Evolutionary conservation across 2,113 vertebrate species (phyloP).

Genomic region (Callipepla californica): DNA sequence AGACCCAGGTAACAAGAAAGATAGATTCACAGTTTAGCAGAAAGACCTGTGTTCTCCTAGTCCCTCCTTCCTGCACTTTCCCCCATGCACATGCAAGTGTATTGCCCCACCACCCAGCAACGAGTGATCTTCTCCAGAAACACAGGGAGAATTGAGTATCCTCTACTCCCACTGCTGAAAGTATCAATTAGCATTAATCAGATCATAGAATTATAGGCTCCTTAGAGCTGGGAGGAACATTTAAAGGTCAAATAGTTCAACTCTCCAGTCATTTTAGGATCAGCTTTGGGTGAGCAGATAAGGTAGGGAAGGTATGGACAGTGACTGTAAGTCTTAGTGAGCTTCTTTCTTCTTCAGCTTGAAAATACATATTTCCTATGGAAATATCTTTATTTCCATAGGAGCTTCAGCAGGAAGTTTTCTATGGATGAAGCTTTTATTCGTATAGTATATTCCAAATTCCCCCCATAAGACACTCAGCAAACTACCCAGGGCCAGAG

Average conservation of each 20-base stretch:
- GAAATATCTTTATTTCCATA: neutral
- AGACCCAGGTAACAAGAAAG: neutral
- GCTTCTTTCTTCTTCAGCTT: neutral
- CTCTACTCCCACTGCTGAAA: neutral
- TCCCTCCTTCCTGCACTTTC: fast-evolving
- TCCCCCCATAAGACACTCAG: neutral
- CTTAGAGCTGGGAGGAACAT: too few relatives aligned
- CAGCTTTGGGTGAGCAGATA: fast-evolving
- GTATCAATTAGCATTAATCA: conserved; percentile 5
- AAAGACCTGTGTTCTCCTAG: fast-evolving
- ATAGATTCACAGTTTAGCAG: neutral
- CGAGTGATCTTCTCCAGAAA: neutral
- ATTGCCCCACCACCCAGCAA: neutral
- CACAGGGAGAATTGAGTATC: fast-evolving
- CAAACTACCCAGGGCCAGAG: fast-evolving
- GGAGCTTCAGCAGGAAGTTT: neutral
- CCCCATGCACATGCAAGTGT: fast-evolving
- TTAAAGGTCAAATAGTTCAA: too few relatives aligned
- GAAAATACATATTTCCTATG: neutral
- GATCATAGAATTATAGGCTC: neutral
- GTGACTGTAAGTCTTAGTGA: neutral
- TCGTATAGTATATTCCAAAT: neutral
- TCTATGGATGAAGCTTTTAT: neutral
- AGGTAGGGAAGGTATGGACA: neutral
- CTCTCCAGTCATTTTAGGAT: neutral